Percentiles rank a stretch among this genome's conserved stretches.
Evolutionary conservation across 1,140 invertebrate genomes (phyloP).

Genomic region (Caenorhabditis latens): DNA sequence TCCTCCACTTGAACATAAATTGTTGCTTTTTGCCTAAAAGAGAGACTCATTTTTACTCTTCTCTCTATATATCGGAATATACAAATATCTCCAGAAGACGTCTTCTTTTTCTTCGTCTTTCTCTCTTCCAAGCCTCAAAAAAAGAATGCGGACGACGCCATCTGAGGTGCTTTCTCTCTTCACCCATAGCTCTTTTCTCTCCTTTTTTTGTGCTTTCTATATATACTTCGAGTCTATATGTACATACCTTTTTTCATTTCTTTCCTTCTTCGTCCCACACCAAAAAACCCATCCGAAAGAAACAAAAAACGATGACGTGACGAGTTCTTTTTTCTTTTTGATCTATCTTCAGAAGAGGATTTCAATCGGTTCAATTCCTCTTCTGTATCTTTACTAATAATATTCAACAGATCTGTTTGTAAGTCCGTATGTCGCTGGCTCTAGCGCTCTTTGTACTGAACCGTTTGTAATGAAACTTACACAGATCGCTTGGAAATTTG

Average conservation of each 20-base stretch:
- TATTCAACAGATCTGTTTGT: no score
- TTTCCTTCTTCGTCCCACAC: background rate
- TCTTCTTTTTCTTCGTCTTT: constrained; percentile 8
- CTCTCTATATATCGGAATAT: background rate
- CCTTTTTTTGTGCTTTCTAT: constrained; percentile 3
- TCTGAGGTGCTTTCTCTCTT: constrained; percentile 39
- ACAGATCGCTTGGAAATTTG: no score
- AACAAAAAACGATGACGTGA: constrained; percentile 21
- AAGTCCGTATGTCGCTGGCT: no score
- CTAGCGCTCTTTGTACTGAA: no score
- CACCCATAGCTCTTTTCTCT: background rate
- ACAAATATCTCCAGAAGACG: constrained; percentile 18
- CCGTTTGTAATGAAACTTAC: no score
- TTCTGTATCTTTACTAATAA: no score
- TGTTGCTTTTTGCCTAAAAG: background rate
- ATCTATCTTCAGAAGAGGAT: background rate
- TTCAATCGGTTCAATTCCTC: constrained; percentile 5
- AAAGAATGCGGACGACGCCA: constrained; percentile 15
- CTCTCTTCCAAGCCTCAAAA: background rate
- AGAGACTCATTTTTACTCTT: background rate
- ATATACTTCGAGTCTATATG: background rate
- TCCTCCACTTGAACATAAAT: background rate
- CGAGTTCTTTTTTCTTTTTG: background rate
- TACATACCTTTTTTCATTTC: background rate
- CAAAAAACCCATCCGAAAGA: background rate